A percentile compares a stretch with the other conserved stretches of the same genome.
phyloP scores from a whole-genome alignment of 2,113 vertebrate genomes.

The Cavia porcellus region DNA sequence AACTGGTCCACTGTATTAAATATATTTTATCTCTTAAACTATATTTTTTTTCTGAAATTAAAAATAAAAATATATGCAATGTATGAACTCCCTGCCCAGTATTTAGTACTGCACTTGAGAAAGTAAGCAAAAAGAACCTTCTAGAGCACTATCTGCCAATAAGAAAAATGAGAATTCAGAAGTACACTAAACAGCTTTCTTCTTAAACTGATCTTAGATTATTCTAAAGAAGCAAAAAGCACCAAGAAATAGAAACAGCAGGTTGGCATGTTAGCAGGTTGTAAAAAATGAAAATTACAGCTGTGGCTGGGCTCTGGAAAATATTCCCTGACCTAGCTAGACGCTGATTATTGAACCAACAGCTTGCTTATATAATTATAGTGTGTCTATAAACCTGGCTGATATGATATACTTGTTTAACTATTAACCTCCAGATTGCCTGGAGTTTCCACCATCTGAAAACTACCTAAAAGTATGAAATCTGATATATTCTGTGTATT shows the following conservation, averaged over 20 bases:
- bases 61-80: neutral
- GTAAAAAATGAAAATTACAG: slow-evolving; percentile 83
- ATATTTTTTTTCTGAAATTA: slow-evolving; percentile 47
- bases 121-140: slow-evolving; percentile 30
- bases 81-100: neutral
- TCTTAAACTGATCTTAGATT: slow-evolving; percentile 38
- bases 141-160: neutral
- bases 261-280: slow-evolving; percentile 83
- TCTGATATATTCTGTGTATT: neutral
- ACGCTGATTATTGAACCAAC: slow-evolving; percentile 79
- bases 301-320: slow-evolving; percentile 72
- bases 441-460: slow-evolving; percentile 69
- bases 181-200: neutral
- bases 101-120: neutral
- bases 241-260: slow-evolving; percentile 68
- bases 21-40: neutral
- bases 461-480: slow-evolving; percentile 41
- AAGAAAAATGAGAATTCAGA: slow-evolving; percentile 25
- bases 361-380: slow-evolving; percentile 67
- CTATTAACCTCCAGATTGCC: slow-evolving; percentile 71
- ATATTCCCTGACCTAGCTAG: slow-evolving; percentile 59
- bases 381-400: slow-evolving; percentile 70
- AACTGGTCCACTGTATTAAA: neutral
- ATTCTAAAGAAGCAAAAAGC: slow-evolving; percentile 63
- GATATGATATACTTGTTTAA: slow-evolving; percentile 74